Percentiles rank a stretch among this genome's conserved stretches.
Conservation (phyloP, 2,797 vertebrate genomes). For the Macropodus opercularis region DNA sequence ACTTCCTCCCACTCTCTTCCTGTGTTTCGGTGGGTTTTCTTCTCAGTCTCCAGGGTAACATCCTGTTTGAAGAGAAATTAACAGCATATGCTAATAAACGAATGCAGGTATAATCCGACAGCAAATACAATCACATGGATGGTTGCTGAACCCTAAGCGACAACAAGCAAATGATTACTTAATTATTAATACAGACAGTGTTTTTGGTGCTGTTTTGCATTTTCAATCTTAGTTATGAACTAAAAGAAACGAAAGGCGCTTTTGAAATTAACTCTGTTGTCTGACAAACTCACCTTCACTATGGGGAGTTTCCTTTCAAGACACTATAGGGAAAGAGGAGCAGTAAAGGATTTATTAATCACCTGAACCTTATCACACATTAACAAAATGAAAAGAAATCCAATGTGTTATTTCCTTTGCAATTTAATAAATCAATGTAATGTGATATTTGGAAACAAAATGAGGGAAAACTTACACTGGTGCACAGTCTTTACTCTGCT, state of each 20-base stretch:
- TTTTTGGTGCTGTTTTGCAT: too few relatives aligned
- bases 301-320: slow-evolving; percentile 33
- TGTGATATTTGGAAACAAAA: too few relatives aligned
- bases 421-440: too few relatives aligned
- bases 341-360: not conserved
- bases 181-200: too few relatives aligned
- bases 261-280: too few relatives aligned
- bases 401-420: too few relatives aligned
- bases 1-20: slow-evolving; percentile 16
- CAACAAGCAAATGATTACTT: too few relatives aligned
- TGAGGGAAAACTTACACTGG: slow-evolving; percentile 70
- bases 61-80: slow-evolving; percentile 44
- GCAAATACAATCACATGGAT: too few relatives aligned
- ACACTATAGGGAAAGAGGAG: slow-evolving; percentile 28
- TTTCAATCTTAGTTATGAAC: too few relatives aligned
- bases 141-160: too few relatives aligned
- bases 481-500: slow-evolving; percentile 63
- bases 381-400: not conserved
- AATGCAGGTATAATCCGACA: not conserved
- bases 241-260: too few relatives aligned
- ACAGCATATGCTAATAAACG: slow-evolving; percentile 5
- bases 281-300: slow-evolving; percentile 26
- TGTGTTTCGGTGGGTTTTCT: slow-evolving; percentile 33
- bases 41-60: slow-evolving; percentile 39
- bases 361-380: too few relatives aligned